Percentiles rank a stretch among this genome's conserved stretches.
These are phyloP conservation scores for Drosophila bocki DNA, from an alignment of 1,140 invertebrate genomes.

Conservation along the genomic window DNA sequence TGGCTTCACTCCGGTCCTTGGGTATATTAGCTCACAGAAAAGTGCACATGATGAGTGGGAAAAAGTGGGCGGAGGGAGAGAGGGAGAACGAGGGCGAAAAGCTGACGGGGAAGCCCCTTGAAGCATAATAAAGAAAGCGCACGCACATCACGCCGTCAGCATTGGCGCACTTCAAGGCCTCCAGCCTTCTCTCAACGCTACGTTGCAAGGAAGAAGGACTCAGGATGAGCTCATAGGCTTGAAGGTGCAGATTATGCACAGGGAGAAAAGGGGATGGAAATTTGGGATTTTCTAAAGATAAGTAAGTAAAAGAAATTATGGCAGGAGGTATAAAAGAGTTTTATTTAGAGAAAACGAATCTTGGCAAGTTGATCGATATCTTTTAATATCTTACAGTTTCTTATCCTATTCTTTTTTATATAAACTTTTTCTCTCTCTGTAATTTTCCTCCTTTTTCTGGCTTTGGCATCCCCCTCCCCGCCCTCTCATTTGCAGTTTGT, in stretches of 20 bases:
- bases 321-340: background rate
- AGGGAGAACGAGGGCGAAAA: slow-evolving; percentile 13
- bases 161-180: slow-evolving; percentile 71
- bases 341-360: background rate
- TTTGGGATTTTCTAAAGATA: background rate
- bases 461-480: slow-evolving; percentile 9
- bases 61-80: background rate
- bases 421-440: background rate
- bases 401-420: no score
- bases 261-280: background rate
- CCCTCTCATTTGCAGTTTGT: slow-evolving; percentile 61
- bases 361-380: no score
- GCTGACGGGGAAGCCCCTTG: slow-evolving; percentile 52
- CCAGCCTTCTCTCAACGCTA: slow-evolving; percentile 41
- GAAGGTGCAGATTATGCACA: slow-evolving; percentile 38
- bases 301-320: no score
- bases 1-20: slow-evolving; percentile 53
- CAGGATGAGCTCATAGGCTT: slow-evolving; percentile 32
- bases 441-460: slow-evolving; percentile 10
- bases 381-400: background rate
- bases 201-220: slow-evolving; percentile 38
- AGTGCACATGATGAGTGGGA: slow-evolving; percentile 69
- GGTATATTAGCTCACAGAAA: slow-evolving; percentile 66
- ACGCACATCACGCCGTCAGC: slow-evolving; percentile 76
- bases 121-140: slow-evolving; percentile 75